These are phyloP conservation scores for Jacana jacana DNA, from an alignment of 2,113 vertebrate species.

Conservation along the genomic window DNA sequence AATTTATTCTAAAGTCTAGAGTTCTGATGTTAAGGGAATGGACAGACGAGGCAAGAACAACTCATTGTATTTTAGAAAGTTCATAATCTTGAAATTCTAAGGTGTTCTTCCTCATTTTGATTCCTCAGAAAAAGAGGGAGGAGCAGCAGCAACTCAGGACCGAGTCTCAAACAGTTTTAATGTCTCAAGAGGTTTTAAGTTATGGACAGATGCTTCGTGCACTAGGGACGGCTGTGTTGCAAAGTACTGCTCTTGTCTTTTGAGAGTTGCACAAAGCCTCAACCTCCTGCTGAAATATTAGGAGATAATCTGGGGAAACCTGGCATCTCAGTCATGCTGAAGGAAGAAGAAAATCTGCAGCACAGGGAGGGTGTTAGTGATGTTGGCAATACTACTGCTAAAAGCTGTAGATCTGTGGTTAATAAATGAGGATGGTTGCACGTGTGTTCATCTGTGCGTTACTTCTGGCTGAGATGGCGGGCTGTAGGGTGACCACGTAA, in stretches of 20 bases:
- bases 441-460: neutral
- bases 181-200: neutral
- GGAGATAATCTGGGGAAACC: neutral
- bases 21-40: neutral
- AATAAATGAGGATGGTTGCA: neutral
- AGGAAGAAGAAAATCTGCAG: neutral
- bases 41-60: neutral
- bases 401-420: neutral
- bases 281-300: neutral
- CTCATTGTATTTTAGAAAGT: neutral
- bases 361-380: neutral
- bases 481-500: fast-evolving
- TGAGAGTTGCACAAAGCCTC: neutral
- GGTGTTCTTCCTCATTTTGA: neutral
- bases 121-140: neutral
- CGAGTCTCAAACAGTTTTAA: neutral
- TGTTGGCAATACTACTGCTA: neutral
- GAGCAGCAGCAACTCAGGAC: neutral
- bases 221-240: fast-evolving
- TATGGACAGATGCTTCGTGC: neutral
- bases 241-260: neutral
- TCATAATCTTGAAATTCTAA: neutral
- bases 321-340: neutral
- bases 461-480: neutral
- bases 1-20: neutral